Evolutionary conservation across 2,113 vertebrate genomes (phyloP).

Genomic region (Alouatta palliata): DNA sequence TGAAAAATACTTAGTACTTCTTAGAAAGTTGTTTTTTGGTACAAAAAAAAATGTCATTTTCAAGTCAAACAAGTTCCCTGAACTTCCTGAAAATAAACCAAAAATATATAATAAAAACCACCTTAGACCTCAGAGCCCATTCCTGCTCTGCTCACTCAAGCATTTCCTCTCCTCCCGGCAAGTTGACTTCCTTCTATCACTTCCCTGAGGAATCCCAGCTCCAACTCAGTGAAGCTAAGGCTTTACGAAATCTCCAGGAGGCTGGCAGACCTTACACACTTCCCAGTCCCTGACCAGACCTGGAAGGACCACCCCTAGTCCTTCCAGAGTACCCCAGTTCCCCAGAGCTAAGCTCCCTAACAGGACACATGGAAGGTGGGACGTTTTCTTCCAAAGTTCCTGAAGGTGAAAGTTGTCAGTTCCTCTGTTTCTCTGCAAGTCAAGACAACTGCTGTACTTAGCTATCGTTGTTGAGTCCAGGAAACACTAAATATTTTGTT

Average conservation of each 20-base stretch:
- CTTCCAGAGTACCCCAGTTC: conserved; percentile 36
- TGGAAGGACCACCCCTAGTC: background rate
- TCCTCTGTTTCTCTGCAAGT: background rate
- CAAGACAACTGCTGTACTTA: background rate
- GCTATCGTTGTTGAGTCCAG: background rate
- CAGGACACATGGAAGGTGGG: background rate
- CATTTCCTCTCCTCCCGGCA: background rate
- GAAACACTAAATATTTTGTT: background rate
- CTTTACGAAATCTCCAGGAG: conserved; percentile 44
- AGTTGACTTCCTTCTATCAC: background rate
- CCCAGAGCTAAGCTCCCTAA: background rate
- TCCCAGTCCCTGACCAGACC: background rate
- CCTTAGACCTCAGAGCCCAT: background rate
- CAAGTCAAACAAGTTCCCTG: conserved; percentile 46
- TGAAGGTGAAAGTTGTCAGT: background rate
- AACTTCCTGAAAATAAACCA: conserved; percentile 61
- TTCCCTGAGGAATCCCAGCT: background rate
- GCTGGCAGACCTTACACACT: background rate
- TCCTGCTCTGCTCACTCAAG: background rate
- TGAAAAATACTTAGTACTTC: conserved; percentile 25
- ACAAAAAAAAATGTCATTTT: conserved; percentile 37
- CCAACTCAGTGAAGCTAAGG: background rate
- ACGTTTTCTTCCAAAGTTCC: background rate
- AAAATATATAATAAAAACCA: conserved; percentile 56
- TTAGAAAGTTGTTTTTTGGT: conserved; percentile 45